These are phyloP conservation scores for Azemiops feae DNA, from an alignment of 2,113 vertebrate species.

Conservation along the genomic window DNA sequence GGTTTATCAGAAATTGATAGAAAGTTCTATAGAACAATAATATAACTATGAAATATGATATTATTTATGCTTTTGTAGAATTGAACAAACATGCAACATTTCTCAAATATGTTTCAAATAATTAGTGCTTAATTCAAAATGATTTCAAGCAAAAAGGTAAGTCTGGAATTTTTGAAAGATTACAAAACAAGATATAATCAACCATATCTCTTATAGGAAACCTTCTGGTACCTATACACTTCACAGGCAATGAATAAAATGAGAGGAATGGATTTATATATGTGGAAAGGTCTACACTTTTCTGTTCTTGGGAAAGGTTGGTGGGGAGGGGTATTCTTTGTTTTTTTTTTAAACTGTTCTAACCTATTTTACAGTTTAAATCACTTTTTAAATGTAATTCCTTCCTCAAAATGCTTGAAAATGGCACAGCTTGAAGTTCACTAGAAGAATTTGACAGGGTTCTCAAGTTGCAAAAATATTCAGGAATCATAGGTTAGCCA, in stretches of 20 bases:
- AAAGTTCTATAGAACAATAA: constrained; percentile 30
- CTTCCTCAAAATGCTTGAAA: not conserved
- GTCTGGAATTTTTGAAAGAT: not conserved
- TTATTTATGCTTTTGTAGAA: constrained; percentile 42
- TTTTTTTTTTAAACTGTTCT: not conserved
- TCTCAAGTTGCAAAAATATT: not conserved
- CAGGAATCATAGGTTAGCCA: not conserved
- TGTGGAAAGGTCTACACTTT: not conserved
- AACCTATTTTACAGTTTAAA: not conserved
- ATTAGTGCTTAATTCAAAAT: not conserved
- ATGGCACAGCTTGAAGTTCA: not conserved
- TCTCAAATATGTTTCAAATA: constrained; percentile 22
- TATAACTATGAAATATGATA: constrained; percentile 46
- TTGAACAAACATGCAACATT: constrained; percentile 20
- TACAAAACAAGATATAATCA: not conserved
- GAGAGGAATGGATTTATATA: not conserved
- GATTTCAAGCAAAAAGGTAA: not conserved
- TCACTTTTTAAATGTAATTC: not conserved
- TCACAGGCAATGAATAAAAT: not conserved
- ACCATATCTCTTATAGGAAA: not conserved
- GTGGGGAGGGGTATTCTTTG: not conserved
- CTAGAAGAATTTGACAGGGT: not conserved
- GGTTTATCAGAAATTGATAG: constrained; percentile 35
- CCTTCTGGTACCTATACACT: not conserved
- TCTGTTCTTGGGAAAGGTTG: not conserved